Conservation (phyloP, 1,140 invertebrate species). For the Drosophila simulans region DNA sequence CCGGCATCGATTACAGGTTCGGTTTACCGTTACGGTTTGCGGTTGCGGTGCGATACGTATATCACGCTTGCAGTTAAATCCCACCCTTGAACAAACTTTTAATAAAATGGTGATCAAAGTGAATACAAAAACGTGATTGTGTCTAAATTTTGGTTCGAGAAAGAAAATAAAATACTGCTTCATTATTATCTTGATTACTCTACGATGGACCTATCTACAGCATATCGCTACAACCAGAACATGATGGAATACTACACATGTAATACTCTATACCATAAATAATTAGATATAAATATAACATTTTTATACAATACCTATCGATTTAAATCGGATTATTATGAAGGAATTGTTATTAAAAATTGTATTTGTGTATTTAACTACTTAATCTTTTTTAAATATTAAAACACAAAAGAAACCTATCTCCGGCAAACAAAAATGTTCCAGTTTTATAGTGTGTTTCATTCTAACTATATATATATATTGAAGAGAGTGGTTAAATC, state of each 20-base stretch:
- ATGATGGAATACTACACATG: slow-evolving; percentile 99
- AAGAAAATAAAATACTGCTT: neutral
- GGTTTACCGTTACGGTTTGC: slow-evolving; percentile 38
- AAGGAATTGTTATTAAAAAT: too few relatives aligned
- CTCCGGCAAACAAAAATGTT: too few relatives aligned
- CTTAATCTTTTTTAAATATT: too few relatives aligned
- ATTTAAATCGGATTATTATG: too few relatives aligned
- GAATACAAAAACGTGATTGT: slow-evolving; percentile 10
- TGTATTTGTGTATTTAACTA: too few relatives aligned
- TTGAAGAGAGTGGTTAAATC: too few relatives aligned
- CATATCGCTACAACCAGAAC: slow-evolving; percentile 98
- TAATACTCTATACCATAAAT: slow-evolving; percentile 86
- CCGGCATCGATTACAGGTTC: slow-evolving; percentile 39
- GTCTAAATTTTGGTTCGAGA: neutral
- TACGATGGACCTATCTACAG: slow-evolving; percentile 94
- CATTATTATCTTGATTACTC: neutral
- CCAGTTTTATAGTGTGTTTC: too few relatives aligned
- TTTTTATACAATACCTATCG: too few relatives aligned
- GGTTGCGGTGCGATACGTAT: slow-evolving; percentile 37
- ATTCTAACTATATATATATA: too few relatives aligned
- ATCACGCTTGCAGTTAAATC: slow-evolving; percentile 22
- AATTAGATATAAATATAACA: too few relatives aligned
- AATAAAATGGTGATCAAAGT: slow-evolving; percentile 18
- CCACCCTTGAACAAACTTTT: neutral
- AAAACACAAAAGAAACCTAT: too few relatives aligned